A percentile compares a stretch with the other conserved stretches of the same genome.
phyloP scores from a whole-genome alignment of 92 coral and sea anemone species.

The Epizoanthus illoricatus region DNA sequence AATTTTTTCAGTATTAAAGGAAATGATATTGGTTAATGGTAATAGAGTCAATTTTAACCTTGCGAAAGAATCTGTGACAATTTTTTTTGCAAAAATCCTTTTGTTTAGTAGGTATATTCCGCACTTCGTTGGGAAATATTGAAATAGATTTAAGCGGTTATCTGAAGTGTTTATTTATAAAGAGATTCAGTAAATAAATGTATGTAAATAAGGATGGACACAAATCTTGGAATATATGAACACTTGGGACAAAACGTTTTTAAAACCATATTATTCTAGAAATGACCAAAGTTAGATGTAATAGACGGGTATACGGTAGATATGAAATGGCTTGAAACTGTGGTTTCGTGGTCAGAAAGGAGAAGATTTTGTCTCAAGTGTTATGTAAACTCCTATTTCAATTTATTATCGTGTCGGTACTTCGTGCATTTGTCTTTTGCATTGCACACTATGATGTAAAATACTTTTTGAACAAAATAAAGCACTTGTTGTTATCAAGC shows the following conservation, averaged over 20 bases:
- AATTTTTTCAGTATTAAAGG: background rate
- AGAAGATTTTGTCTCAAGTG: background rate
- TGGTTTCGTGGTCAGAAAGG: background rate
- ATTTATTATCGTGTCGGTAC: constrained; percentile 1
- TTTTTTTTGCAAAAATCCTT: background rate
- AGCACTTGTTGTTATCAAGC: constrained; percentile 8
- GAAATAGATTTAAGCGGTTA: constrained; percentile 1
- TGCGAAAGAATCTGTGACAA: background rate
- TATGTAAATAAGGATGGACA: constrained; percentile 19
- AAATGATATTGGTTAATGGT: background rate
- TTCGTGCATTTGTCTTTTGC: constrained; percentile 17
- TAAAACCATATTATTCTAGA: background rate
- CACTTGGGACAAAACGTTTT: constrained; percentile 12
- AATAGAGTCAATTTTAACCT: background rate
- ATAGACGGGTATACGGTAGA: background rate
- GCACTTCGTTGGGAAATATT: constrained; percentile 9
- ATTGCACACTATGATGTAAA: constrained; percentile 15
- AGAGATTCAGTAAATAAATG: constrained; percentile 8
- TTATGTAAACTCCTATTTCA: constrained; percentile 10
- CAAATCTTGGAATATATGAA: constrained; percentile 11
- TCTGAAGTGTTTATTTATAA: constrained; percentile 32
- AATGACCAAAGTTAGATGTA: background rate
- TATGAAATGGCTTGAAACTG: background rate
- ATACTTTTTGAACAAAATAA: constrained; percentile 17
- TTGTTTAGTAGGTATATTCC: background rate